These are phyloP conservation scores for Orycteropus afer DNA, from an alignment of 2,113 vertebrate species.

Conservation along the genomic window DNA sequence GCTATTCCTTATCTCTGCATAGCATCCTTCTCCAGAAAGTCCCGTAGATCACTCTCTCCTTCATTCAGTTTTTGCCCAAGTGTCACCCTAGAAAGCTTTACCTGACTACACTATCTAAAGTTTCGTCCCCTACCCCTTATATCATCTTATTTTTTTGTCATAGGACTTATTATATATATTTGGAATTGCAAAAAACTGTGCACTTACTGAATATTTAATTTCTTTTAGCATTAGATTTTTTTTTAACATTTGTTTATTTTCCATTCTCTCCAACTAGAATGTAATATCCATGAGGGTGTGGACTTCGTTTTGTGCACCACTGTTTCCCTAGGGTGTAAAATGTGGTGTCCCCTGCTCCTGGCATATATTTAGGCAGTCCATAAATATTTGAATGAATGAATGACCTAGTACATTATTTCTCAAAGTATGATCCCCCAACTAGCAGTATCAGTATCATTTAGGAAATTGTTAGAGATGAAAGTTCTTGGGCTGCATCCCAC, in stretches of 20 bases:
- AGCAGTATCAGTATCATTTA: neutral
- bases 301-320: neutral
- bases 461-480: neutral
- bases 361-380: neutral
- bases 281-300: neutral
- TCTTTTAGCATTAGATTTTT: neutral
- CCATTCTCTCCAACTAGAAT: neutral
- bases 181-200: no score
- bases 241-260: constrained; percentile 9
- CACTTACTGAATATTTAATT: no score
- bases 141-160: neutral
- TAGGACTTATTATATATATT: neutral
- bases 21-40: neutral
- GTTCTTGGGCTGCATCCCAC: neutral
- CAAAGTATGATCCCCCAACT: neutral
- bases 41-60: neutral
- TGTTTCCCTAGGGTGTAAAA: neutral
- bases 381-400: constrained; percentile 1
- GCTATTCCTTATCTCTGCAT: neutral
- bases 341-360: neutral
- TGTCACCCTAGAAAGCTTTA: constrained; percentile 1
- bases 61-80: neutral
- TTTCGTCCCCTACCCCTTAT: neutral
- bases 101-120: neutral
- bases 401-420: neutral